Base-by-base conservation (phyloP, 2,797 vertebrate genomes). In the Enteromius thamalakanensis region DNA sequence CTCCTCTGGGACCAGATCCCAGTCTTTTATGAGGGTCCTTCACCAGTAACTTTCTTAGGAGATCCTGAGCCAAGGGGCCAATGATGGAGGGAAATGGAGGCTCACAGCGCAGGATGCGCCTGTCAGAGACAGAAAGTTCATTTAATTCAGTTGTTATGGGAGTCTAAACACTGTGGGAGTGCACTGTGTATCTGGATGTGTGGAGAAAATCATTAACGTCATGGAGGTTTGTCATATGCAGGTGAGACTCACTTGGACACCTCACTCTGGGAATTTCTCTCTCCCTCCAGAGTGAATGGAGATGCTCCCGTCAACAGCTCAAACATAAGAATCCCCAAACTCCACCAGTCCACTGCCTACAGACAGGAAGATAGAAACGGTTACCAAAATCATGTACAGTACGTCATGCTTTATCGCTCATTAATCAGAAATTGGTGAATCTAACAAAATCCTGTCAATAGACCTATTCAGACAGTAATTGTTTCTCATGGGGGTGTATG, bases 301-400 rank as follows among this genome's bases (percentile, higher is more conserved):
- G 97, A 98, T 0, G 97, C 97, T 64, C 97, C 97, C 0, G 97
- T 98, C 89, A 98, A 92, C 81, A 98, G 93, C 92, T 98, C 97
- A 68, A 97, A 98, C 92, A 97, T 96, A 85, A 98, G 91, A 91
- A 98, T 97, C 2, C 97, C 97, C 67, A 98, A 91, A 86, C 97
- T 98, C 97, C 97, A 98, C 97, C 97, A 98, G 89, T 98, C 97
- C 82, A 98, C 97, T 0, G 96, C 96, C 97, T 98, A 85, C 29
- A 42, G 34, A 42, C 29, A 34, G 32, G n/a, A 40, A 69, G 23
- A 17, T 37, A 17, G 12, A 45, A 67, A 82, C 62, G 19, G 64
- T 58, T 15, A 23, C 21, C 51, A 55, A 21, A 15, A 42, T 42
- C 14, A 26, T 2, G 26, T 26, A 26, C 26, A 26, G 32, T n/a